Percentiles rank a stretch among this genome's conserved stretches.
These are phyloP conservation scores for Peucedramus taeniatus DNA, from an alignment of 2,113 vertebrate species.

Conservation along the genomic window DNA sequence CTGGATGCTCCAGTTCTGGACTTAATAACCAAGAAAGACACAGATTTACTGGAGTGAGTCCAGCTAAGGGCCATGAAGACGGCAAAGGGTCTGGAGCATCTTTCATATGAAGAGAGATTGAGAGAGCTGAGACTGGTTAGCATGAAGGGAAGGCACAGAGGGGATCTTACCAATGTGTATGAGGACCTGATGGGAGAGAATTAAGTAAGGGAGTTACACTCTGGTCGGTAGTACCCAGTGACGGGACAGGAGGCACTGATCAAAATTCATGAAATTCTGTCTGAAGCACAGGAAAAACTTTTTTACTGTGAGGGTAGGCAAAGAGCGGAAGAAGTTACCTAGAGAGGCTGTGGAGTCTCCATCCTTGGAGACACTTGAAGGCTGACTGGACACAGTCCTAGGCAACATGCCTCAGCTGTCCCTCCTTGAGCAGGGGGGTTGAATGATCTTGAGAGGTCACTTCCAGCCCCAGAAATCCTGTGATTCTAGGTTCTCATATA, in stretches of 20 bases:
- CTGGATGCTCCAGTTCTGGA: neutral
- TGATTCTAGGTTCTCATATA: neutral
- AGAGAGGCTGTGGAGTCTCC: neutral
- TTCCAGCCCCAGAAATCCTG: neutral
- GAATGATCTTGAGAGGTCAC: neutral
- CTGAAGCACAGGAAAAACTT: neutral
- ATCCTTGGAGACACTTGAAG: neutral
- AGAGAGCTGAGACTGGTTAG: neutral
- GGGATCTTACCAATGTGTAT: neutral
- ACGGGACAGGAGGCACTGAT: neutral
- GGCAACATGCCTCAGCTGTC: neutral
- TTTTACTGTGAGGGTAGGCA: neutral
- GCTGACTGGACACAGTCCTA: neutral
- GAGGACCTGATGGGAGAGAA: neutral
- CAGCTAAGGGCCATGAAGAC: neutral
- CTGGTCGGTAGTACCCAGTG: neutral
- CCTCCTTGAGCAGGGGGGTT: fast-evolving
- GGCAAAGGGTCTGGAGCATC: neutral
- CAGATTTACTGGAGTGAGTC: neutral
- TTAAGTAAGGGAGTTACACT: neutral
- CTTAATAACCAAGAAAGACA: neutral
- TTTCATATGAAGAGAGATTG: neutral
- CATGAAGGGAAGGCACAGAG: neutral
- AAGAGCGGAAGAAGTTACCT: neutral
- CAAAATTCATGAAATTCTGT: neutral